Conservation (phyloP, 2,797 vertebrate species). For the Chiroxiphia lanceolata region DNA sequence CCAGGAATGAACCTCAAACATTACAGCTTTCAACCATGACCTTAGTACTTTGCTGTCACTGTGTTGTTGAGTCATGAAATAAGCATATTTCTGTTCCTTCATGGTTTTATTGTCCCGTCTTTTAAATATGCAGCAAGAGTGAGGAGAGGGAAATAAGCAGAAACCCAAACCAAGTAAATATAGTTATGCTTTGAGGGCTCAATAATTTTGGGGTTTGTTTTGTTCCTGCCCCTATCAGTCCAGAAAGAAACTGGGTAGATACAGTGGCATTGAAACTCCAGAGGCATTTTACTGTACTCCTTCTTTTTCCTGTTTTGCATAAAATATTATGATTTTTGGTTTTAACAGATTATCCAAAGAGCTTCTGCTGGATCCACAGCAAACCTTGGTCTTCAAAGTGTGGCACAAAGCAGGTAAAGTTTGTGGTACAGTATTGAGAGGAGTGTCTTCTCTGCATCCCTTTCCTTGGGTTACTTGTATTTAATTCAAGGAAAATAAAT, state of each 20-base stretch:
- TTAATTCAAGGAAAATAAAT: background rate
- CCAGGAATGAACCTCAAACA: background rate
- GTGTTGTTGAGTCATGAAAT: background rate
- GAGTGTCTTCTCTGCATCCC: background rate
- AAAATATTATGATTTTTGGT: background rate
- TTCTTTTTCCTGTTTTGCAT: background rate
- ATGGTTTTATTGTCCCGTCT: background rate
- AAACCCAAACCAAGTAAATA: background rate
- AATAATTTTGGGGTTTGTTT: background rate
- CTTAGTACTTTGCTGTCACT: background rate
- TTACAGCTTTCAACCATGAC: background rate
- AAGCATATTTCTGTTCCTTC: background rate
- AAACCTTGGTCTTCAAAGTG: slow-evolving; percentile 94
- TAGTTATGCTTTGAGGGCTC: background rate
- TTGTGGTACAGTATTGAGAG: background rate
- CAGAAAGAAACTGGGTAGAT: background rate
- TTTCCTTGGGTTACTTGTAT: background rate
- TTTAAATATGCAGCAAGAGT: background rate
- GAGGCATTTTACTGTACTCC: background rate
- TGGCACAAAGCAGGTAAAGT: slow-evolving; percentile 95
- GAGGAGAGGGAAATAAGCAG: background rate
- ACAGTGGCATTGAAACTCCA: background rate
- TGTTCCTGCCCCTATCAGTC: background rate
- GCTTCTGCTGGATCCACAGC: slow-evolving; percentile 90
- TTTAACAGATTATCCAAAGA: slow-evolving; percentile 83